Conservation (phyloP, 1,140 invertebrate genomes). For the Leptinotarsa lineolata region DNA sequence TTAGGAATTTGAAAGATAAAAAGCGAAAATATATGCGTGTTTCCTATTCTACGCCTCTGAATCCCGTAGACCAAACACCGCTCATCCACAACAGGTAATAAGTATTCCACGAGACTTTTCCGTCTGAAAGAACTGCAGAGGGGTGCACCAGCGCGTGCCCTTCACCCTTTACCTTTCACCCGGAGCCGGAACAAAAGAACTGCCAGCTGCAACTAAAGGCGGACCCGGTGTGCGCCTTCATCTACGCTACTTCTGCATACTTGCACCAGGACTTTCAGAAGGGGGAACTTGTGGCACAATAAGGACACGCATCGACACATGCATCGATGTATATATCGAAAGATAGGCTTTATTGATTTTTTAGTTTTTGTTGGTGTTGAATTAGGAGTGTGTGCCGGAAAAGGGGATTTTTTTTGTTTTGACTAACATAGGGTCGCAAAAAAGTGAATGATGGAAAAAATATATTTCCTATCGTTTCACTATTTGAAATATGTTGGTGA, state of each 20-base stretch:
- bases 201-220: conserved; percentile 32
- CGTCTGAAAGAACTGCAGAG: not conserved
- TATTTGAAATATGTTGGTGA: not conserved
- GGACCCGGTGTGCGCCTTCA: not conserved
- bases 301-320: conserved; percentile 3
- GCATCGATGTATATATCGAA: conserved; percentile 11
- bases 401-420: too few relatives aligned
- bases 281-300: conserved; percentile 11
- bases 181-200: conserved; percentile 34
- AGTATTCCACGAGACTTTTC: conserved; percentile 31
- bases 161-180: conserved; percentile 44
- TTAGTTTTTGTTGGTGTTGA: conserved; percentile 15
- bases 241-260: conserved; percentile 15
- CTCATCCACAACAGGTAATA: conserved; percentile 11
- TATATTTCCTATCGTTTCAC: too few relatives aligned
- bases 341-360: conserved; percentile 17
- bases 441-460: too few relatives aligned
- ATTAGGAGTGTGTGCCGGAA: not conserved
- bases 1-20: not conserved
- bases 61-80: not conserved
- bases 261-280: conserved; percentile 19
- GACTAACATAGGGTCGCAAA: too few relatives aligned
- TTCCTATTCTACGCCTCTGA: not conserved
- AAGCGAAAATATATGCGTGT: not conserved
- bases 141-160: conserved; percentile 34